Evolutionary conservation across 2,888 invertebrate species (phyloP), one percentile per base, ranked within the genome.

Genomic region (Bruchidius siliquastri): DNA sequence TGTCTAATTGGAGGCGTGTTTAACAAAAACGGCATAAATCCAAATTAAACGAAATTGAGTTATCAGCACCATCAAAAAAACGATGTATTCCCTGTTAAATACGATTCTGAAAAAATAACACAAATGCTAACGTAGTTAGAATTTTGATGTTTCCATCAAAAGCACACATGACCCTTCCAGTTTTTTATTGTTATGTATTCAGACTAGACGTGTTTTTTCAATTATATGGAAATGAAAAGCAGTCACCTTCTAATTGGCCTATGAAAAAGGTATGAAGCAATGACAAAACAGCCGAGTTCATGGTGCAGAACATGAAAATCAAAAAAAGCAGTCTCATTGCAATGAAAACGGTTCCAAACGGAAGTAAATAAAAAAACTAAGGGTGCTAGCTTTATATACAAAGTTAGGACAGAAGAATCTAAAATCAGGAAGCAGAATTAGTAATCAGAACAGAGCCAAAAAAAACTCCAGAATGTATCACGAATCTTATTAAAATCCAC

Each of bases 281-380:
- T 72, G 68, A 71, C 74, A 70, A 75, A 72, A 71, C 74, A 72
- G 67, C 22, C 49, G 74, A 74, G 73, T 76, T 74, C 71, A 3
- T 67, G 74, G 72, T 49, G 69, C 72, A 20, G 71, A 76, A 74
- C 73, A 74, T 32, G 71, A n/a, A 68, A 74, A 76, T 74, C 76
- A 76, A 26, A 74, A 74, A 75, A 74, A 70, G 72, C 68, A 70
- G 72, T 68, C 72, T 74, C 22, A 71, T 68, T 71, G 70, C 75
- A 72, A 72, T 72, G 49, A 49, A 49, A 13, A 49, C 69, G 68
- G 22, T 71, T 74, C 72, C 74, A 70, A 74, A 70, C 32, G n/a
- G n/a, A 73, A 22, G 70, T 66, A 66, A 73, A 74, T 10, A 75
- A 66, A 21, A 76, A 20, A 69, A 21, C 21, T n/a, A n/a, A n/a